Percentiles rank a stretch among this genome's conserved stretches.
Conservation (phyloP, 2,113 vertebrate species). For the Galeopterus variegatus region DNA sequence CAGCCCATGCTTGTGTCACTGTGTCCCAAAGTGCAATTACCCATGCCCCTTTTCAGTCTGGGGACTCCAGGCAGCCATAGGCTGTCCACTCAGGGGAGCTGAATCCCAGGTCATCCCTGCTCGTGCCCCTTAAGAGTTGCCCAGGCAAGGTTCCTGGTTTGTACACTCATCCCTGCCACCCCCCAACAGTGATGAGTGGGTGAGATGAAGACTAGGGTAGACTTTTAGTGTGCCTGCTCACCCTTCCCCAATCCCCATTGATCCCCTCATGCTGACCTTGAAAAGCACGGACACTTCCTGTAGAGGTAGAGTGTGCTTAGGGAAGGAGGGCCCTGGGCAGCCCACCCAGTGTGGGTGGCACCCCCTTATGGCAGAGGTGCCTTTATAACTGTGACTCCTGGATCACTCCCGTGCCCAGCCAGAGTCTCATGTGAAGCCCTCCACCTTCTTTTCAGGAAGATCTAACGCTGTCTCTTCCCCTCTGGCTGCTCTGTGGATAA, state of each 20-base stretch:
- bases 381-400: not conserved
- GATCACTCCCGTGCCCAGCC: not conserved
- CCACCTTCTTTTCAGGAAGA: not conserved
- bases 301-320: not conserved
- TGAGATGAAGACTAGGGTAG: not conserved
- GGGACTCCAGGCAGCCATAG: not conserved
- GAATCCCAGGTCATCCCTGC: constrained; percentile 74
- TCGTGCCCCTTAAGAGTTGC: constrained; percentile 76
- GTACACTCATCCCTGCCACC: not conserved
- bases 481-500: not conserved
- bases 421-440: not conserved
- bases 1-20: constrained; percentile 78
- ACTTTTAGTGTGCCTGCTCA: not conserved
- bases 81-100: constrained; percentile 85
- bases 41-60: constrained; percentile 83
- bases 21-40: constrained; percentile 94
- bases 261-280: not conserved
- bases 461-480: not conserved
- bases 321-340: not conserved
- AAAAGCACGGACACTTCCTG: not conserved
- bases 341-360: not conserved
- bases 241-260: not conserved
- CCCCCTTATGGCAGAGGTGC: not conserved
- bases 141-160: not conserved
- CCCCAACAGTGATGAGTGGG: not conserved